phyloP scores from a whole-genome alignment of 2,797 vertebrate genomes.

The Valencia hispanica region DNA sequence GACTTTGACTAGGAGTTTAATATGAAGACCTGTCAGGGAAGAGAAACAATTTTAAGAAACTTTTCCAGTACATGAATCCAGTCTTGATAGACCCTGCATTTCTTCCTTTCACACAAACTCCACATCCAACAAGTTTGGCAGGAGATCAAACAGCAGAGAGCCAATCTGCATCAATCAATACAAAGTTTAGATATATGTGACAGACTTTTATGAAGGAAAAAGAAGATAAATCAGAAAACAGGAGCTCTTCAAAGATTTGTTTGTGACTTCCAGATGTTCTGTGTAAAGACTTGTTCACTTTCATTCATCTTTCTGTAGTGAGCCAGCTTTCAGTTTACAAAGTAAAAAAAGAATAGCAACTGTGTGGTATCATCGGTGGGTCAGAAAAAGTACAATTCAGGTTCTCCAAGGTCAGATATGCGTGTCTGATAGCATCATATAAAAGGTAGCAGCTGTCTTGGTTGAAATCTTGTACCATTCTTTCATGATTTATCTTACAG shows the following conservation, averaged over 20 bases:
- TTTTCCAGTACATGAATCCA: constrained; percentile 83
- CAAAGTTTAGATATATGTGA: constrained; percentile 24
- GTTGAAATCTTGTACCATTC: constrained; percentile 8
- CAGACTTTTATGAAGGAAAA: constrained; percentile 16
- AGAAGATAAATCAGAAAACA: constrained; percentile 8
- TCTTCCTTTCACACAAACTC: constrained; percentile 14
- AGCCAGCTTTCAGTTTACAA: constrained; percentile 91
- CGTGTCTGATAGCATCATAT: constrained; percentile 8
- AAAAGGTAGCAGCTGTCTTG: constrained; percentile 1
- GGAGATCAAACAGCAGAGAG: constrained; percentile 19
- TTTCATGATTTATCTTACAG: constrained; percentile 42
- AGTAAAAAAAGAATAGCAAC: constrained; percentile 85
- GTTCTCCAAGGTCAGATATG: constrained; percentile 88
- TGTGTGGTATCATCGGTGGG: constrained; percentile 88
- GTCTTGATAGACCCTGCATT: neutral
- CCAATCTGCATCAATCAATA: neutral
- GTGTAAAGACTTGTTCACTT: constrained; percentile 76
- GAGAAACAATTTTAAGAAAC: constrained; percentile 75
- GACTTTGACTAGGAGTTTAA: constrained; percentile 91
- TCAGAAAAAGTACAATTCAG: constrained; percentile 80
- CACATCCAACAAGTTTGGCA: constrained; percentile 12
- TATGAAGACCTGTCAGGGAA: constrained; percentile 86
- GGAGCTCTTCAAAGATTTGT: constrained; percentile 19
- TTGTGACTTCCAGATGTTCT: constrained; percentile 25
- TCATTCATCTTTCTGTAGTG: constrained; percentile 85